Base-by-base conservation (phyloP, 2,888 invertebrate genomes). In the Subacronicta megacephala region DNA sequence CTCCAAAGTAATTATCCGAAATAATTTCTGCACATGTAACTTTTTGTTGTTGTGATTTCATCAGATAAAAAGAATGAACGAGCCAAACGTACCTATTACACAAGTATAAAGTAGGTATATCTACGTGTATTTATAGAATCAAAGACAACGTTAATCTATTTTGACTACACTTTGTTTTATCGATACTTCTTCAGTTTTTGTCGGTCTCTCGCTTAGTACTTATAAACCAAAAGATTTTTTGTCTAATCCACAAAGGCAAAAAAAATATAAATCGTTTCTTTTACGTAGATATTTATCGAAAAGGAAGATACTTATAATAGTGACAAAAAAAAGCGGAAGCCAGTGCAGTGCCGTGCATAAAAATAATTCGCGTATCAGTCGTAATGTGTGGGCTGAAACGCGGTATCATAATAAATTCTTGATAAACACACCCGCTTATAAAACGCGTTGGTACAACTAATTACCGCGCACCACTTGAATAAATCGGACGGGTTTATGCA, bases 381-480 rank as follows among this genome's bases (percentile, higher is more conserved):
- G 33, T 26, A 16, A 17, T 26, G 54, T 37, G 31, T 36, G 36
- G 17, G 12, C 16, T 31, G 18, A 7, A 0, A 2, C 17, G 29
- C 10, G 23, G n/a, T 44, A 15, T 36, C 3, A 36, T 15, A 46
- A 67, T 71, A 63, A 71, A 65, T 63, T 51, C 52, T 50, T 61
- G 76, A 75, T 81, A 77, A 45, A 42, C 49, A 23, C 37, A 33
- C 53, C 16, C 52, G 53, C 52, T 62, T 50, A 46, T 51, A 53
- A 52, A 61, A 58, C 61, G 49, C 50, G 18, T n/a, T n/a, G n/a
- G n/a, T 15, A 44, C 26, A 37, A 7, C 43, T 38, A 53, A 49
- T 56, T 47, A 46, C 41, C 33, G 31, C 40, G 47, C 66, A 63
- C 61, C 62, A 54, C 35, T 69, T 57, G 54, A 47, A 52, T 63